Percentiles rank a stretch among this genome's conserved stretches.
Conservation (phyloP, 2,797 vertebrate genomes). For the Cirrhinus mrigala region DNA sequence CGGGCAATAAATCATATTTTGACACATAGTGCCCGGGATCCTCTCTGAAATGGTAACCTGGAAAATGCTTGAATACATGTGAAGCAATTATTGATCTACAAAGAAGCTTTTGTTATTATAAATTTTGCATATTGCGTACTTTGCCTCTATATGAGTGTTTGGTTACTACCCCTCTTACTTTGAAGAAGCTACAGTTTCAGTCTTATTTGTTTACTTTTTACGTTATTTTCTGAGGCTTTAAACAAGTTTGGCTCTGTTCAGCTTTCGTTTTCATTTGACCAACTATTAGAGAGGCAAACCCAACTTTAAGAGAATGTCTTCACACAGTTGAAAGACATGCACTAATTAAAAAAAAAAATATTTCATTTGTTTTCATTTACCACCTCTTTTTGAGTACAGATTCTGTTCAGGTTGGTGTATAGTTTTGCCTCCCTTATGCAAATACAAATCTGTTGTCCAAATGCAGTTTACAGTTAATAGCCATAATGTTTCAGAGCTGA, state of each 20-base stretch:
- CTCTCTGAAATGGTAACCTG: too few relatives aligned
- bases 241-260: background rate
- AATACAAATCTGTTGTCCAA: constrained; percentile 11
- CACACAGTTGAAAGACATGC: background rate
- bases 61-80: constrained; percentile 85
- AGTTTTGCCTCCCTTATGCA: constrained; percentile 26
- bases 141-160: constrained; percentile 51
- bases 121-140: constrained; percentile 47
- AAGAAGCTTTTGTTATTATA: constrained; percentile 57
- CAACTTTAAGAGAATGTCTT: constrained; percentile 7
- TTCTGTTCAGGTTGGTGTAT: background rate
- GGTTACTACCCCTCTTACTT: background rate
- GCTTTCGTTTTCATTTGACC: constrained; percentile 19
- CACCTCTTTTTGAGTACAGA: too few relatives aligned
- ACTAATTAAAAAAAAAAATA: background rate
- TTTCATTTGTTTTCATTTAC: background rate
- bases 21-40: too few relatives aligned
- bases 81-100: constrained; percentile 61
- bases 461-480: constrained; percentile 17
- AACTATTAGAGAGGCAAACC: background rate
- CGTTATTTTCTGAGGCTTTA: constrained; percentile 54
- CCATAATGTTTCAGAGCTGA: constrained; percentile 10
- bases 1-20: too few relatives aligned
- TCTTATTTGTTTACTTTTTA: constrained; percentile 28
- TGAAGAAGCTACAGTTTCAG: constrained; percentile 29